These are phyloP conservation scores for Brachyalestes nurse DNA, from an alignment of 2,797 vertebrate species.

Conservation along the genomic window DNA sequence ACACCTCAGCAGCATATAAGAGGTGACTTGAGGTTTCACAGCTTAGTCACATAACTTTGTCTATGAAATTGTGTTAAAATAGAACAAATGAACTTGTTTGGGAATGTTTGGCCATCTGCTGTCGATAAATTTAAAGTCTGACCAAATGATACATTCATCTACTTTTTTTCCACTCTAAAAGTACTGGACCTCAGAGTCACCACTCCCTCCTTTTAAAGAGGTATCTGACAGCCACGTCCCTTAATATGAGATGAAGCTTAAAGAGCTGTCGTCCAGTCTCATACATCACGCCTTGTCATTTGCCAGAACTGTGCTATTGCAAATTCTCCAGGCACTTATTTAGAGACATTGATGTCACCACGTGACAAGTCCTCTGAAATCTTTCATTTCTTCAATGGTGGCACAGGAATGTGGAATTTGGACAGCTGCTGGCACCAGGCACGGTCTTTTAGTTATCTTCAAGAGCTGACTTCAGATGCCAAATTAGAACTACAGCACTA, in stretches of 20 bases:
- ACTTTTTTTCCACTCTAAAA: neutral
- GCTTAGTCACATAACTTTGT: neutral
- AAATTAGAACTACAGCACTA: slow-evolving; percentile 37
- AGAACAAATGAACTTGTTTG: neutral
- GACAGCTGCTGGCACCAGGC: slow-evolving; percentile 51
- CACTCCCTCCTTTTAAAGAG: neutral
- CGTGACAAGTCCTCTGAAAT: slow-evolving; percentile 58
- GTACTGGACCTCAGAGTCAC: neutral
- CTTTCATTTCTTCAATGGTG: slow-evolving; percentile 55
- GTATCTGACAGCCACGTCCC: neutral
- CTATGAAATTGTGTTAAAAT: neutral
- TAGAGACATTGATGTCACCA: slow-evolving; percentile 61
- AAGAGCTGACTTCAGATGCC: slow-evolving; percentile 39
- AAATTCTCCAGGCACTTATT: slow-evolving; percentile 65
- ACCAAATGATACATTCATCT: neutral
- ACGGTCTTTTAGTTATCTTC: slow-evolving; percentile 53
- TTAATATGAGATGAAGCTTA: slow-evolving; percentile 7
- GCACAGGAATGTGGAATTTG: slow-evolving; percentile 56
- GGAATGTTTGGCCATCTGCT: neutral
- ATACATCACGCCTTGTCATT: slow-evolving; percentile 37
- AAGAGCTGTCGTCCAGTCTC: neutral
- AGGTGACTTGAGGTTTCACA: neutral
- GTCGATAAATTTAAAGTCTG: neutral
- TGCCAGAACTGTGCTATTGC: slow-evolving; percentile 54
- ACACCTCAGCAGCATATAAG: neutral